These are phyloP conservation scores for Phoenicopterus ruber DNA, from an alignment of 2,113 vertebrate species.

Conservation along the genomic window DNA sequence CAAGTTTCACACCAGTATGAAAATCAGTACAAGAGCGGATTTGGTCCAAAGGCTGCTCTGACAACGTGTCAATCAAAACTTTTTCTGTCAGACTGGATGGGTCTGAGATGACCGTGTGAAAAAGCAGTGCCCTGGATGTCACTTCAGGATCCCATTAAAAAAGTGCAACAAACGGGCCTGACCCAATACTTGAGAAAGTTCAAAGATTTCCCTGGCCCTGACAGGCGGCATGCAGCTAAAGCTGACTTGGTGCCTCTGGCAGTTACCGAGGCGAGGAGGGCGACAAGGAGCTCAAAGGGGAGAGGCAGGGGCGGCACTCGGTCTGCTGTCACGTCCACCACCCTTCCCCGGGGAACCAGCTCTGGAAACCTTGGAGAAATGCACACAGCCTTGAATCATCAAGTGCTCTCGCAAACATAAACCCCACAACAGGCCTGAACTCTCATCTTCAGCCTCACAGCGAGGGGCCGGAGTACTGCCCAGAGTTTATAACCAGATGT, in stretches of 20 bases:
- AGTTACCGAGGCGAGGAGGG: accelerated
- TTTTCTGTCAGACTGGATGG: neutral
- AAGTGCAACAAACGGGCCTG: neutral
- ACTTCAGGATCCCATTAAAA: neutral
- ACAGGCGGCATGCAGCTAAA: accelerated
- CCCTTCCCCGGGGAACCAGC: neutral
- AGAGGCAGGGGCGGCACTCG: neutral
- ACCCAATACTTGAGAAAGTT: neutral
- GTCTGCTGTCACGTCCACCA: neutral
- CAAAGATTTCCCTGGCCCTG: neutral
- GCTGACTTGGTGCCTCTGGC: neutral
- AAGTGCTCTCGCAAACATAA: neutral
- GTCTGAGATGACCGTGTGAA: neutral
- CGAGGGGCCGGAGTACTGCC: neutral
- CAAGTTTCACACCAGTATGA: neutral
- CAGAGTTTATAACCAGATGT: neutral
- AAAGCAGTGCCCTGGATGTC: neutral
- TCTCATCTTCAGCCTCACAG: conserved; percentile 15
- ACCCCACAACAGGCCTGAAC: neutral
- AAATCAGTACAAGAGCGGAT: neutral
- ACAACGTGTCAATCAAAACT: accelerated
- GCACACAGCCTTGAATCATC: neutral
- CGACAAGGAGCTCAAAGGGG: neutral
- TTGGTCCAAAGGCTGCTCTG: neutral
- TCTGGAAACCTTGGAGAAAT: neutral